Conservation (phyloP, 1,140 invertebrate genomes). For the Cydia splendana region DNA sequence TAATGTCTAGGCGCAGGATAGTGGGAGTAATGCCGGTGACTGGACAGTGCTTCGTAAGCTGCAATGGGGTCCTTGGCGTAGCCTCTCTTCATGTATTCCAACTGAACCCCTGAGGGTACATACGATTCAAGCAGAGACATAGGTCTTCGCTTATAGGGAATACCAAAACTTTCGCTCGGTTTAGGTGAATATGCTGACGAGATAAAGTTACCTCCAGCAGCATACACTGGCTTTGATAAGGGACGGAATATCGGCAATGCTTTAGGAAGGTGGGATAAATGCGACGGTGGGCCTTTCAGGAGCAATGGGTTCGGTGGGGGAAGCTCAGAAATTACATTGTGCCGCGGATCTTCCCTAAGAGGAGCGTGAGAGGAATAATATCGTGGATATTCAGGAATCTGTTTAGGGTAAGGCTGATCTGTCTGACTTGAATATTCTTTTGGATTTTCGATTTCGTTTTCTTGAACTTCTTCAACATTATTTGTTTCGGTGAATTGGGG, state of each 20-base stretch:
- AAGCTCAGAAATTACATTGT: slow-evolving; percentile 50
- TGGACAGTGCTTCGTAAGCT: slow-evolving; percentile 70
- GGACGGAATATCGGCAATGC: slow-evolving; percentile 64
- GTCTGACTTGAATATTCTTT: slow-evolving; percentile 55
- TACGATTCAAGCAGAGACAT: slow-evolving; percentile 75
- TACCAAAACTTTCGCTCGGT: slow-evolving; percentile 50
- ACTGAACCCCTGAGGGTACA: slow-evolving; percentile 72
- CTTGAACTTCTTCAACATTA: slow-evolving; percentile 54
- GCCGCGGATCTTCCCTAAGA: slow-evolving; percentile 57
- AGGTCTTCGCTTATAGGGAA: slow-evolving; percentile 63
- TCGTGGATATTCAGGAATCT: slow-evolving; percentile 51
- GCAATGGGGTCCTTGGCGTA: slow-evolving; percentile 68
- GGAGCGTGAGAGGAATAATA: slow-evolving; percentile 64
- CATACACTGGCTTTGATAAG: slow-evolving; percentile 55
- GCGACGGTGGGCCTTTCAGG: slow-evolving; percentile 58
- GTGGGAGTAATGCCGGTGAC: slow-evolving; percentile 50
- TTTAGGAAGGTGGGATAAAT: slow-evolving; percentile 68
- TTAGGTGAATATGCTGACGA: slow-evolving; percentile 49
- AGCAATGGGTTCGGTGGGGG: slow-evolving; percentile 66
- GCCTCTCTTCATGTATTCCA: slow-evolving; percentile 75
- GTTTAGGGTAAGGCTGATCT: slow-evolving; percentile 52
- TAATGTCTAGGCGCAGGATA: slow-evolving; percentile 60
- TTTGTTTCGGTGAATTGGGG: slow-evolving; percentile 56
- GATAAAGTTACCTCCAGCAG: slow-evolving; percentile 44
- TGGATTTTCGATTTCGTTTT: slow-evolving; percentile 50